Percentiles rank a stretch among this genome's conserved stretches.
These are phyloP conservation scores for Ursus arctos DNA, from an alignment of 2,113 vertebrate species.

Conservation along the genomic window DNA sequence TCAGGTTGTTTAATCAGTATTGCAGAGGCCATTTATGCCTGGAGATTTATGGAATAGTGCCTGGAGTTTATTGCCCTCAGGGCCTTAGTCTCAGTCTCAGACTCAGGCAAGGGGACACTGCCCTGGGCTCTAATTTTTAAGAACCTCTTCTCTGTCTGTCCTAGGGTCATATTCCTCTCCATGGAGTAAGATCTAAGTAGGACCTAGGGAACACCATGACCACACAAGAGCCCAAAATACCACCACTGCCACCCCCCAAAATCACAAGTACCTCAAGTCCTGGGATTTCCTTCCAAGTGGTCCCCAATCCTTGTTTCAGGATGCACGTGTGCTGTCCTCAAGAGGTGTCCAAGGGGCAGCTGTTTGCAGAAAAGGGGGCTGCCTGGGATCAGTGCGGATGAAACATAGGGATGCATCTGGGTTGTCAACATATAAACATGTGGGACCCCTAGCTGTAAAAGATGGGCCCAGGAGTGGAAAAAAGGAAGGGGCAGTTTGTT, in stretches of 20 bases:
- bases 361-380: background rate
- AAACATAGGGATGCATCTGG: background rate
- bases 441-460: background rate
- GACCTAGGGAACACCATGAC: background rate
- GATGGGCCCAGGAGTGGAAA: background rate
- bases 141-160: background rate
- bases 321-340: background rate
- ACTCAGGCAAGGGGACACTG: rapidly evolving
- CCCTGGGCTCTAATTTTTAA: background rate
- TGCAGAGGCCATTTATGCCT: background rate
- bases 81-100: background rate
- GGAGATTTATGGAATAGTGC: background rate
- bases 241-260: rapidly evolving
- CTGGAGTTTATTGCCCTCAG: background rate
- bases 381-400: background rate
- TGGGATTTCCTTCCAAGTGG: background rate
- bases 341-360: background rate
- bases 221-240: background rate
- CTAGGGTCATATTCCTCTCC: background rate
- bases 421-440: background rate
- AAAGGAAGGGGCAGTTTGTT: background rate
- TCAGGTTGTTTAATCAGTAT: background rate
- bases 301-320: background rate
- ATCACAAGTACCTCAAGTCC: background rate
- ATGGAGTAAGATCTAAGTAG: background rate